A percentile compares a stretch with the other conserved stretches of the same genome.
phyloP scores from a whole-genome alignment of 1,140 invertebrate genomes.

The Drosophila repleta region DNA sequence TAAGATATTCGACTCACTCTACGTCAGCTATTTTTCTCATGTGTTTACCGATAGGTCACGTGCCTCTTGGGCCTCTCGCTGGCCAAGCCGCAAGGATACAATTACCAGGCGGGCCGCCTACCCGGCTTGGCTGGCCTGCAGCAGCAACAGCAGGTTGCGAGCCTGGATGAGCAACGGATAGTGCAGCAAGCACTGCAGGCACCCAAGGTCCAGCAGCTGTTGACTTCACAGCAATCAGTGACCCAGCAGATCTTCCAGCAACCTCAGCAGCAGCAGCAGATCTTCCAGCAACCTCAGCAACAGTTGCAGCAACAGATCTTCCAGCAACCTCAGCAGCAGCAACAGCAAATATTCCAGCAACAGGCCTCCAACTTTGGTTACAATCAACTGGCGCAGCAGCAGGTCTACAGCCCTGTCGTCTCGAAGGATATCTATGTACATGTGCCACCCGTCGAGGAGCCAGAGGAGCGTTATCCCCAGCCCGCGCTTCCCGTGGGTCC shows the following conservation, averaged over 20 bases:
- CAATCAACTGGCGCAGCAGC: slow-evolving; percentile 35
- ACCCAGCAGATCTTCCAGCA: slow-evolving; percentile 35
- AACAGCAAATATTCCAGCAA: slow-evolving; percentile 42
- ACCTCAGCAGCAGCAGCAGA: slow-evolving; percentile 1
- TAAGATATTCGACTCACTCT: slow-evolving; percentile 43
- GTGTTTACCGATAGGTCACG: slow-evolving; percentile 48
- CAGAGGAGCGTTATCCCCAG: slow-evolving; percentile 52
- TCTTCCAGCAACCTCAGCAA: slow-evolving; percentile 9
- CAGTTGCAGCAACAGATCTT: slow-evolving; percentile 12
- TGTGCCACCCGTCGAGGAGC: slow-evolving; percentile 71
- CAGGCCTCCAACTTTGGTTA: slow-evolving; percentile 37
- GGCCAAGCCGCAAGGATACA: slow-evolving; percentile 76
- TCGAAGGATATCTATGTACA: slow-evolving; percentile 83
- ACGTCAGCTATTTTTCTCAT: slow-evolving; percentile 1
- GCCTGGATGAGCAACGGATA: slow-evolving; percentile 47
- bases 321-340: slow-evolving; percentile 16
- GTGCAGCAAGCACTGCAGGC: slow-evolving; percentile 66
- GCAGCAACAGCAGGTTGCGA: slow-evolving; percentile 32
- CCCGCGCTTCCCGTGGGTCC: slow-evolving; percentile 69
- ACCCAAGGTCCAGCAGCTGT: slow-evolving; percentile 26
- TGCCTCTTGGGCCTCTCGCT: slow-evolving; percentile 62
- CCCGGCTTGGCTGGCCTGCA: background rate
- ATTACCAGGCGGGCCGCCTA: slow-evolving; percentile 50
- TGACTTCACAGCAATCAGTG: background rate
- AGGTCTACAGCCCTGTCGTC: slow-evolving; percentile 38